Evolutionary conservation across 2,797 vertebrate species (phyloP), one percentile per base, ranked within the genome.

Genomic region (Tenualosa ilisha): DNA sequence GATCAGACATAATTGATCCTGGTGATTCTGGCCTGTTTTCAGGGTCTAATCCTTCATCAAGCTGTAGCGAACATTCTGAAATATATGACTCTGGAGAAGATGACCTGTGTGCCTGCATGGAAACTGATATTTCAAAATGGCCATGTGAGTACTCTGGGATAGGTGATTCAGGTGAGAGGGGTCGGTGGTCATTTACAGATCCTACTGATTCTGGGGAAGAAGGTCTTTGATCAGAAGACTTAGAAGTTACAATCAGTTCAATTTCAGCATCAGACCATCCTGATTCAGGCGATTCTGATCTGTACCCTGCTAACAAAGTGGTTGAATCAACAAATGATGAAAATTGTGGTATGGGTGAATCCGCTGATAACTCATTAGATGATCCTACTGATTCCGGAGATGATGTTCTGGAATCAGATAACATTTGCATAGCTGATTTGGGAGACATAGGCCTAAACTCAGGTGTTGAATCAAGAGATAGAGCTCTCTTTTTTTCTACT

Each of bases 201-300:
- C 31, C 82, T 51, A 89, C 65, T 51, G 90, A 92, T 84, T 91
- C 90, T 88, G 90, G 92, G 87, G 89, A 92, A n/a, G 65, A 83
- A 59, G 88, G 75, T 88, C 86, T 84, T 37, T 92, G 87, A 83
- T 53, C 81, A 85, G 50, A 61, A 11, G 51, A 53, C 61, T 37
- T 1, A 59, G n/a, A 7, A 75, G 85, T 40, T 84, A 86, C 86
- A 82, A 84, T 46, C 24, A 72, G 6, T 31, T 85, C 82, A 59
- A 49, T 43, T 88, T 90, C 90, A 8, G 81, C 6, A 82, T 93
- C 90, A 85, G 90, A 85, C 17, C 83, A 54, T 8, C 49, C 65
- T 83, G 91, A 91, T 68, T 93, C 90, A 81, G 86, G 63, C 81
- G 93, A 93, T 24, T 83, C 72, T 75, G 68, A 75, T 75, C 68